Conservation (phyloP, 2,113 vertebrate species). For the Psilopsiagon aurifrons region DNA sequence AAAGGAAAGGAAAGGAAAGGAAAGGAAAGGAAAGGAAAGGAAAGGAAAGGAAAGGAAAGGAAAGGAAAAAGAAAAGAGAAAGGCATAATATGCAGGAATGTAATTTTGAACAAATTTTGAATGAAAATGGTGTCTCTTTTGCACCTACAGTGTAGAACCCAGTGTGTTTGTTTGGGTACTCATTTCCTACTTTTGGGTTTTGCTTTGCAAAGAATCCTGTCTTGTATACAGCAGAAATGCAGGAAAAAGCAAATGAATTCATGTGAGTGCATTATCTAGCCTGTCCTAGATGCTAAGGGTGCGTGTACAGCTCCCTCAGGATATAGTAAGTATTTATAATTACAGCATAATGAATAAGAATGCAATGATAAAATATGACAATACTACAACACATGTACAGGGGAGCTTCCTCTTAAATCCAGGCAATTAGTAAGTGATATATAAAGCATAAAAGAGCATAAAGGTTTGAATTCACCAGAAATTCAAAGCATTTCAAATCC, state of each 20-base stretch:
- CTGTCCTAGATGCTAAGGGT: neutral
- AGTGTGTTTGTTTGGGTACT: neutral
- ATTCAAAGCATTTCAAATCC: conserved; percentile 10
- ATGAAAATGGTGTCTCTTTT: neutral
- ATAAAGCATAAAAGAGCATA: neutral
- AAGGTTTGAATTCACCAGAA: neutral
- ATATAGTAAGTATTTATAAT: neutral
- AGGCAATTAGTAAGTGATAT: neutral
- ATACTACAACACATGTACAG: neutral
- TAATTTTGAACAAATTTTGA: neutral
- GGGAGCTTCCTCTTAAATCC: neutral
- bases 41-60: too few relatives aligned
- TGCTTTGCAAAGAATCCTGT: neutral
- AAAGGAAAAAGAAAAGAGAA: too few relatives aligned
- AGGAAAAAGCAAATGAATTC: neutral
- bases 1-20: neutral
- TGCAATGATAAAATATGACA: neutral
- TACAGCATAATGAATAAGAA: neutral
- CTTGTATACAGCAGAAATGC: neutral
- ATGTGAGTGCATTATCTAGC: neutral
- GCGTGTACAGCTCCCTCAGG: neutral
- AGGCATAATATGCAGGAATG: neutral
- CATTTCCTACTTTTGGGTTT: neutral
- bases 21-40: too few relatives aligned
- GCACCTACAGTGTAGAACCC: neutral